phyloP scores from a whole-genome alignment of 2,113 vertebrate species.

The Xiphorhynchus elegans region DNA sequence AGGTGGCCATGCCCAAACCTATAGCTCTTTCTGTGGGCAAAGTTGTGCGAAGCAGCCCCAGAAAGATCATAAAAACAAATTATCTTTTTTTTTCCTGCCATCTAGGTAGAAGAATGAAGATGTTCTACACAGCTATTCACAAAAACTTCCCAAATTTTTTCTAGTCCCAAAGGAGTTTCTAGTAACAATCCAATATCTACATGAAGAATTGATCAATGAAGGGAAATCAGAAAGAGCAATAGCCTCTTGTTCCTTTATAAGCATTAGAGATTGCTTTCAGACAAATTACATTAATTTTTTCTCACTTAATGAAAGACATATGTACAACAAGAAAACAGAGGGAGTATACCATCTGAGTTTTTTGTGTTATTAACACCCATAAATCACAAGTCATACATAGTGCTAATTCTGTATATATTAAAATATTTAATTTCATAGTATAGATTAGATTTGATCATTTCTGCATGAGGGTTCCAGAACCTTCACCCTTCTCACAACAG shows the following conservation, averaged over 20 bases:
- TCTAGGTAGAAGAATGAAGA: background rate
- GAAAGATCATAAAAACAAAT: background rate
- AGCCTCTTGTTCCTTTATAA: background rate
- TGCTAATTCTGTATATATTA: background rate
- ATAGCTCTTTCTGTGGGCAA: background rate
- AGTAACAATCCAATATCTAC: background rate
- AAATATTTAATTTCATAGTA: background rate
- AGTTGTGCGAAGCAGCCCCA: background rate
- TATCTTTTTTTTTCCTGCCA: background rate
- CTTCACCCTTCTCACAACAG: background rate
- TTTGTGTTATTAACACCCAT: background rate
- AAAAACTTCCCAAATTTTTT: background rate
- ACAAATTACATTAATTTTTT: background rate
- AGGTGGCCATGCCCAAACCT: background rate
- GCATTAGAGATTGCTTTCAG: background rate
- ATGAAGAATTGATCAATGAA: background rate
- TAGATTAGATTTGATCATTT: background rate
- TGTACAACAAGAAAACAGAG: background rate
- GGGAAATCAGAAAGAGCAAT: background rate
- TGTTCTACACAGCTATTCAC: background rate
- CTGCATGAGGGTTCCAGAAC: background rate
- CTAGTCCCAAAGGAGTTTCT: background rate
- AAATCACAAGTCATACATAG: background rate
- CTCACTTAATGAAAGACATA: background rate
- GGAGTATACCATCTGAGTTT: background rate